Evolutionary conservation across 2,888 invertebrate genomes (phyloP).

Genomic region (Polymixis lichenea): DNA sequence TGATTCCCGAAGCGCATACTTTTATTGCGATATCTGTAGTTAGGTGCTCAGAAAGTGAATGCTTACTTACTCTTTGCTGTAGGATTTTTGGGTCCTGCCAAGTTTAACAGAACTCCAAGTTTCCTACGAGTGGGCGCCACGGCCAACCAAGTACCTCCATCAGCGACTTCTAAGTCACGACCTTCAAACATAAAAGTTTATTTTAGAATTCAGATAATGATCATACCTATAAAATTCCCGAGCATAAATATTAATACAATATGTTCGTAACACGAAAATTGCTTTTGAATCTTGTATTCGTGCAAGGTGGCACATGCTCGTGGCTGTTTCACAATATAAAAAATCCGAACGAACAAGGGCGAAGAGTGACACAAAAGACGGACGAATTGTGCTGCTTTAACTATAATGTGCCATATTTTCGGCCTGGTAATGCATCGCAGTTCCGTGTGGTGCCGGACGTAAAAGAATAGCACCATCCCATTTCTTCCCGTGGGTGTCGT

Average conservation of each 20-base stretch:
- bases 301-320: neutral
- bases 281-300: neutral
- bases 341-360: neutral
- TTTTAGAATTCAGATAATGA: neutral
- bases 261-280: neutral
- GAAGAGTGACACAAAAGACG: neutral
- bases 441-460: no score
- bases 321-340: neutral
- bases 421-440: neutral
- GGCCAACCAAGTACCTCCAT: conserved; percentile 96
- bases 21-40: neutral
- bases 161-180: conserved; percentile 92
- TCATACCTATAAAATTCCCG: neutral
- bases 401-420: neutral
- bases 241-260: neutral
- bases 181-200: conserved; percentile 85
- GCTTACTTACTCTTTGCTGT: conserved; percentile 85
- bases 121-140: conserved; percentile 85
- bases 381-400: neutral
- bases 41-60: neutral
- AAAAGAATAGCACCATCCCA: no score
- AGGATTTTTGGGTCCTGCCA: conserved; percentile 89
- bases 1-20: neutral
- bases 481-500: no score
- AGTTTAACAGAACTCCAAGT: conserved; percentile 93